phyloP scores from a whole-genome alignment of 2,113 vertebrate genomes.

The Columba janthina region DNA sequence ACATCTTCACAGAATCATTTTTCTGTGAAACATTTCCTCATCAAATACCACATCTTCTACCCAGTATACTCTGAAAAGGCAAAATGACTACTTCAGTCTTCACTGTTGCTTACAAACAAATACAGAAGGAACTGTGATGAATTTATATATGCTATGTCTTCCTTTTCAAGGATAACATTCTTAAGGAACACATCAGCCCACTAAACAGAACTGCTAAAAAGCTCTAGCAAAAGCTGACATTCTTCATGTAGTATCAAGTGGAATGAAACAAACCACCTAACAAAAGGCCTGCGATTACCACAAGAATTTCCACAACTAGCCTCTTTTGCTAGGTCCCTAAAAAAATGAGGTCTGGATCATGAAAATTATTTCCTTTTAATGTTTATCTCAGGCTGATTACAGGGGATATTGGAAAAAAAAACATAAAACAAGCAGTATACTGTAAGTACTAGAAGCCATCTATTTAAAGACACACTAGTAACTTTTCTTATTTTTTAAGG shows the following conservation, averaged over 20 bases:
- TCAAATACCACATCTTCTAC: background rate
- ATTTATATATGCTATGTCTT: background rate
- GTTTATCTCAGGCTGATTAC: background rate
- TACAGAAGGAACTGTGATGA: background rate
- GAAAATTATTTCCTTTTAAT: background rate
- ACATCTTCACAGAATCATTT: background rate
- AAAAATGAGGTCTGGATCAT: background rate
- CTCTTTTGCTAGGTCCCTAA: background rate
- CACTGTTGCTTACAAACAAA: background rate
- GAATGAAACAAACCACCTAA: background rate
- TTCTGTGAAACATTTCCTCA: background rate
- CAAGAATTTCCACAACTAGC: background rate
- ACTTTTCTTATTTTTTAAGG: background rate
- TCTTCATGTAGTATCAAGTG: background rate
- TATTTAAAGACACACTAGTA: background rate
- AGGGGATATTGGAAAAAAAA: background rate
- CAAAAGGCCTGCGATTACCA: background rate
- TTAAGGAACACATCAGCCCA: background rate
- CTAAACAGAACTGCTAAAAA: background rate
- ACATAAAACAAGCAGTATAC: background rate
- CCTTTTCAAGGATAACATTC: background rate
- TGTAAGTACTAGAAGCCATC: background rate
- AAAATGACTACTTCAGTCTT: background rate
- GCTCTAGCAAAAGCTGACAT: background rate
- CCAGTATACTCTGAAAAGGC: background rate